phyloP scores from a whole-genome alignment of 92 coral and sea anemone species.

The Galaxea fascicularis region DNA sequence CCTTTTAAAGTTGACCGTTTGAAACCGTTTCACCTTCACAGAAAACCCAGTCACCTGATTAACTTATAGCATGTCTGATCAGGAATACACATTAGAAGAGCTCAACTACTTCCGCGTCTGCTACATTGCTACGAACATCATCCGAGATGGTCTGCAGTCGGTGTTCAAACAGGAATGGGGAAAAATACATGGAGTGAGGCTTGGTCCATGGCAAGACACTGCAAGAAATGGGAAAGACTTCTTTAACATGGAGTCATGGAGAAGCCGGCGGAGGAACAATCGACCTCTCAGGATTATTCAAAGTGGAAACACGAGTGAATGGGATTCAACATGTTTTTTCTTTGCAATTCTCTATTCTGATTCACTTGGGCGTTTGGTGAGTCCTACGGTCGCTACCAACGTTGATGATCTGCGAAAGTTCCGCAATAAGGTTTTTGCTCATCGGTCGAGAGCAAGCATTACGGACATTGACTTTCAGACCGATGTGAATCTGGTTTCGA shows the following conservation, averaged over 20 bases:
- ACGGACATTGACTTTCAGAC: conserved; percentile 37
- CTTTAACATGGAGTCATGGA: conserved; percentile 26
- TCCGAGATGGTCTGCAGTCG: conserved; percentile 56
- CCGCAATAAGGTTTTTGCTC: conserved; percentile 60
- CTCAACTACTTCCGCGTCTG: conserved; percentile 65
- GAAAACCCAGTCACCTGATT: neutral
- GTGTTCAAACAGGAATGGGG: conserved; percentile 76
- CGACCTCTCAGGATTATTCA: conserved; percentile 24
- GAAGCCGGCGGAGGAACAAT: conserved; percentile 13
- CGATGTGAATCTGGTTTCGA: conserved; percentile 15
- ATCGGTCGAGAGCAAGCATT: conserved; percentile 26
- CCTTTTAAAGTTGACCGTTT: too few species aligned
- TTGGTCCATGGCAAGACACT: conserved; percentile 67
- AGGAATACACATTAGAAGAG: conserved; percentile 41
- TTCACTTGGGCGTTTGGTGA: conserved; percentile 42
- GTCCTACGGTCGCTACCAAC: conserved; percentile 26
- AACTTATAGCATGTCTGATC: neutral
- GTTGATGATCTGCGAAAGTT: conserved; percentile 38
- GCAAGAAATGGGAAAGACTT: conserved; percentile 49
- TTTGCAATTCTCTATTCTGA: conserved; percentile 69
- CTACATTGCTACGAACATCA: conserved; percentile 38
- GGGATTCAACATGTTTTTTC: conserved; percentile 72
- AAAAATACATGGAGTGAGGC: conserved; percentile 32
- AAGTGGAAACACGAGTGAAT: conserved; percentile 48
- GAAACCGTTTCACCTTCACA: neutral